Evolutionary conservation across 2,888 invertebrate species (phyloP).

Genomic region (Ophonus ardosiacus): DNA sequence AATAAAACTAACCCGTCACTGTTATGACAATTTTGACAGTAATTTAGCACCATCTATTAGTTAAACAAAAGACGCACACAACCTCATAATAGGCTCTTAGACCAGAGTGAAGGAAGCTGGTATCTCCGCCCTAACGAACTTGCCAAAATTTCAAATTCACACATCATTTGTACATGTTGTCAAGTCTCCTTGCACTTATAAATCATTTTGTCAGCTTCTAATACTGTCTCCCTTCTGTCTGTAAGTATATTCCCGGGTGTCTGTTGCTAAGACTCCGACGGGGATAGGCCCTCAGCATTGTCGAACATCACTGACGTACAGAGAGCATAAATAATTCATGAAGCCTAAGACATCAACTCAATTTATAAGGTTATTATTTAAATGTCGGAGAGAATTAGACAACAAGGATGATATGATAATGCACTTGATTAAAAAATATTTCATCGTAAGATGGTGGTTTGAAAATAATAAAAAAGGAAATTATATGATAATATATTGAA

Average conservation of each 20-base stretch:
- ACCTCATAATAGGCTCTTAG: conserved; percentile 23
- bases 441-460: background rate
- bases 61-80: background rate
- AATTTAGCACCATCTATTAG: background rate
- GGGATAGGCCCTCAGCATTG: background rate
- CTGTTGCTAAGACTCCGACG: background rate
- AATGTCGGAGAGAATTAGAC: conserved; percentile 53
- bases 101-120: background rate
- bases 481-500: too few relatives aligned
- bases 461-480: background rate
- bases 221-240: background rate
- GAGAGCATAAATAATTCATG: conserved; percentile 51
- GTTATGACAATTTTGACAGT: background rate
- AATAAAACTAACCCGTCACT: background rate
- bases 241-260: background rate
- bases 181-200: conserved; percentile 18
- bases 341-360: conserved; percentile 18
- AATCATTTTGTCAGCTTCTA: conserved; percentile 51
- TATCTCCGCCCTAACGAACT: conserved; percentile 22
- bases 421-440: conserved; percentile 7
- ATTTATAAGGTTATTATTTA: conserved; percentile 63
- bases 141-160: conserved; percentile 48
- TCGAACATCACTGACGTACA: conserved; percentile 10
- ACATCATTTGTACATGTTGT: conserved; percentile 49
- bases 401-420: conserved; percentile 49